phyloP scores from a whole-genome alignment of 2,888 invertebrate species.

The Drosophila aldrichi region DNA sequence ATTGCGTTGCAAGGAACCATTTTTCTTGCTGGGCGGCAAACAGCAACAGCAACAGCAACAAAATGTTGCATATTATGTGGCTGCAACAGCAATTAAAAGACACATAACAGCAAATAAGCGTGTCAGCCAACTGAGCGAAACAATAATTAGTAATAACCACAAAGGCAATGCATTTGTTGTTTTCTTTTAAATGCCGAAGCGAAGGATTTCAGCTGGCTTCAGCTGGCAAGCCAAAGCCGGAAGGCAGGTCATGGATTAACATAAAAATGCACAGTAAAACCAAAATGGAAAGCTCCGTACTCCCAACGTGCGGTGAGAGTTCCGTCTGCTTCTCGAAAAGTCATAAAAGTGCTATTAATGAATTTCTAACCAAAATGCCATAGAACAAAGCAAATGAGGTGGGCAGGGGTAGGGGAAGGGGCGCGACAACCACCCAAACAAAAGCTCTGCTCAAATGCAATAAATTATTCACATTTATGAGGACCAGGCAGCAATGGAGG shows the following conservation, averaged over 20 bases:
- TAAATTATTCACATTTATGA: constrained; percentile 80
- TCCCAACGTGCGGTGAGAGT: not conserved
- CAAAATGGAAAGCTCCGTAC: not conserved
- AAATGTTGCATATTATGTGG: constrained; percentile 64
- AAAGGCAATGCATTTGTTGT: constrained; percentile 51
- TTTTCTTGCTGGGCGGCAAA: constrained; percentile 47
- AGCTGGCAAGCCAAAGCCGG: constrained; percentile 16
- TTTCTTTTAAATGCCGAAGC: constrained; percentile 20
- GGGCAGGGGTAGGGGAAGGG: constrained; percentile 13
- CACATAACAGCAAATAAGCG: constrained; percentile 80
- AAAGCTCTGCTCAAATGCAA: constrained; percentile 69
- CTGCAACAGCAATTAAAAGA: constrained; percentile 80
- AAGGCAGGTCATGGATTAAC: constrained; percentile 65
- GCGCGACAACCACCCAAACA: constrained; percentile 21
- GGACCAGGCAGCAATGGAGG: constrained; percentile 26
- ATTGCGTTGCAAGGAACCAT: constrained; percentile 73
- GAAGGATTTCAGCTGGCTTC: not conserved
- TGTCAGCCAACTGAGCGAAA: constrained; percentile 78
- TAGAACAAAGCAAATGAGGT: constrained; percentile 23
- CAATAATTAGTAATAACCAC: constrained; percentile 79
- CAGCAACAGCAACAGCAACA: not conserved
- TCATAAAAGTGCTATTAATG: constrained; percentile 80
- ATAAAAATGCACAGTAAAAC: constrained; percentile 74
- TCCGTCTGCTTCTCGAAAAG: constrained; percentile 57
- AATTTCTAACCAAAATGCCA: constrained; percentile 72